Percentiles rank a stretch among this genome's conserved stretches.
Conservation (phyloP, 2,888 invertebrate genomes). For the Drosophila gaucha region DNA sequence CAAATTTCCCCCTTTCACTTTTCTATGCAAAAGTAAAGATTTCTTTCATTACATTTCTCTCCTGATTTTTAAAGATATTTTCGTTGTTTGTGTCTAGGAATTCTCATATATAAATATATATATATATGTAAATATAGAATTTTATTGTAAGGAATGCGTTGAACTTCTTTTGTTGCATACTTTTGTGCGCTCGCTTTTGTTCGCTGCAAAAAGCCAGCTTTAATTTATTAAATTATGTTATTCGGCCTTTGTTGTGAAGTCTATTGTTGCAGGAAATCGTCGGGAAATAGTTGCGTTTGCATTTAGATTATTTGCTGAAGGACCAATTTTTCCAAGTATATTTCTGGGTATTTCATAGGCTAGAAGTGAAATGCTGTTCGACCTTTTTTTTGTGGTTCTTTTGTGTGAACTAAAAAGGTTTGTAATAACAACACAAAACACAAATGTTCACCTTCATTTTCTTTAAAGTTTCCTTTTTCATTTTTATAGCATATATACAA, state of each 20-base stretch:
- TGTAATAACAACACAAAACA: background rate
- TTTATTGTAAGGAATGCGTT: conserved; percentile 26
- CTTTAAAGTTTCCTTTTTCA: background rate
- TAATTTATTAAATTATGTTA: conserved; percentile 36
- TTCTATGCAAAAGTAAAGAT: too few relatives aligned
- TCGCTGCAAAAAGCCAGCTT: conserved; percentile 22
- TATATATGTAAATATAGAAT: conserved; percentile 56
- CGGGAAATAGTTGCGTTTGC: conserved; percentile 62
- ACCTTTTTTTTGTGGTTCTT: conserved; percentile 35
- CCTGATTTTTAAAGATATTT: too few relatives aligned
- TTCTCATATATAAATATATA: conserved; percentile 20
- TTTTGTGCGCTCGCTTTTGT: conserved; percentile 38
- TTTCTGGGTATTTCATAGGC: conserved; percentile 17
- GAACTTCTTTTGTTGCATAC: conserved; percentile 40
- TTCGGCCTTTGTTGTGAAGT: conserved; percentile 31
- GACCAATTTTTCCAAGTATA: conserved; percentile 3
- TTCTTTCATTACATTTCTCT: too few relatives aligned
- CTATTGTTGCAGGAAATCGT: conserved; percentile 34
- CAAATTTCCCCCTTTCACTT: too few relatives aligned
- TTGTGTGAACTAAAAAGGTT: conserved; percentile 39
- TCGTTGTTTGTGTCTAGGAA: too few relatives aligned
- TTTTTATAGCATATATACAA: too few relatives aligned
- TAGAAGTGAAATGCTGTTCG: conserved; percentile 32
- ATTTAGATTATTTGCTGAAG: conserved; percentile 64
- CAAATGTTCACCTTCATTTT: conserved; percentile 16